These are phyloP conservation scores for Lerema accius DNA, from an alignment of 1,140 invertebrate species.

Conservation along the genomic window DNA sequence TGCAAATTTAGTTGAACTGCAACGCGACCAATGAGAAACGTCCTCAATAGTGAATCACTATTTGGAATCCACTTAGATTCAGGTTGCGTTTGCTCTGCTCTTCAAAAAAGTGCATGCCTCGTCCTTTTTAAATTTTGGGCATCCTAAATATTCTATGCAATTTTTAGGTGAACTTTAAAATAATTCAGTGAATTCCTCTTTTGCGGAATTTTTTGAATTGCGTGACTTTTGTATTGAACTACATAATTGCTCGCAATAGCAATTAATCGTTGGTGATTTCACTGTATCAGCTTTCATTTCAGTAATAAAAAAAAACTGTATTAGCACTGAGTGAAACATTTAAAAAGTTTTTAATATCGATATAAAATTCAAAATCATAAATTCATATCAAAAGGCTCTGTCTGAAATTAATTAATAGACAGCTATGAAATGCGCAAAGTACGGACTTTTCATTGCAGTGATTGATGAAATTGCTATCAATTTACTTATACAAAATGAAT, in stretches of 20 bases:
- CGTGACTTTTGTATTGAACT: no score
- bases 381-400: no score
- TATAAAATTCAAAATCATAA: no score
- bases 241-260: no score
- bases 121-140: constrained; percentile 13
- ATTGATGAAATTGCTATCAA: neutral
- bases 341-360: no score
- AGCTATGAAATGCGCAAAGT: neutral
- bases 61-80: constrained; percentile 27
- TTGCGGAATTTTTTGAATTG: no score
- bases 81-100: constrained; percentile 27
- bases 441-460: neutral
- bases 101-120: constrained; percentile 19
- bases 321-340: no score
- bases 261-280: no score
- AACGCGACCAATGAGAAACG: constrained; percentile 33
- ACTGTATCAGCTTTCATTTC: no score
- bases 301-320: no score
- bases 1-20: constrained; percentile 51
- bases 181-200: no score
- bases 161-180: neutral
- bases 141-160: neutral
- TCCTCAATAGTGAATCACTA: constrained; percentile 24
- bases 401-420: neutral
- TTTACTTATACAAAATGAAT: neutral